A percentile compares a stretch with the other conserved stretches of the same genome.
These are phyloP conservation scores for Centropristis striata DNA, from an alignment of 2,113 vertebrate genomes.

Conservation along the genomic window DNA sequence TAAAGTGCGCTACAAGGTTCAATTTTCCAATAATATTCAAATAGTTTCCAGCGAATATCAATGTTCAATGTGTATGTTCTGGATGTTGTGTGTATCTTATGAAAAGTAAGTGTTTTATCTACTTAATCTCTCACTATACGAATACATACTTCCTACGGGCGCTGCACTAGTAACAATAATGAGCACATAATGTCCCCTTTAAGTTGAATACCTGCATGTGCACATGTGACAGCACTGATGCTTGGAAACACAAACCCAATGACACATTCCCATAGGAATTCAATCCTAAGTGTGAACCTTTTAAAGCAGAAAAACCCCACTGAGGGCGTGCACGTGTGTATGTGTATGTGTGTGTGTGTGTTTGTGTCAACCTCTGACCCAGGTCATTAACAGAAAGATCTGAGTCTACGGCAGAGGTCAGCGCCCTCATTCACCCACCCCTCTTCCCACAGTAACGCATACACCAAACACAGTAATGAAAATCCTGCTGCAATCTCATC, in stretches of 20 bases:
- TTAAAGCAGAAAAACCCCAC: conserved; percentile 42
- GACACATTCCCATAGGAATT: conserved; percentile 49
- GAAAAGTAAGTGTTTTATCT: too few species aligned
- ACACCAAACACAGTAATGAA: conserved; percentile 39
- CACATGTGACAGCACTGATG: not conserved
- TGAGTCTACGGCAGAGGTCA: conserved; percentile 54
- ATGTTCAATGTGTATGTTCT: too few species aligned
- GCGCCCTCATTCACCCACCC: conserved; percentile 38
- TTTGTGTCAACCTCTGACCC: conserved; percentile 61
- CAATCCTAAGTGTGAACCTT: conserved; percentile 30
- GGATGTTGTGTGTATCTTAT: too few species aligned
- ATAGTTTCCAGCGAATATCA: too few species aligned
- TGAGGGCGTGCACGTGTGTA: not conserved
- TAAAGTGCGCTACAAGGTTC: too few species aligned
- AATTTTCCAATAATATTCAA: too few species aligned
- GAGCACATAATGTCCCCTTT: too few species aligned
- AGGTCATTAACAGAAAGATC: conserved; percentile 47
- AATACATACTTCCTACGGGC: too few species aligned
- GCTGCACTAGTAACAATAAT: too few species aligned
- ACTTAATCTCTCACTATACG: too few species aligned
- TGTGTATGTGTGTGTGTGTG: conserved; percentile 7
- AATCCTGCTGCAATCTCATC: conserved; percentile 57
- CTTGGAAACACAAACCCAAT: conserved; percentile 29
- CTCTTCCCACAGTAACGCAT: conserved; percentile 26
- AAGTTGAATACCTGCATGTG: too few species aligned